Evolutionary conservation across 2,888 invertebrate species (phyloP), one percentile per base, ranked within the genome.

Genomic region (Ischnus inquisitorius): DNA sequence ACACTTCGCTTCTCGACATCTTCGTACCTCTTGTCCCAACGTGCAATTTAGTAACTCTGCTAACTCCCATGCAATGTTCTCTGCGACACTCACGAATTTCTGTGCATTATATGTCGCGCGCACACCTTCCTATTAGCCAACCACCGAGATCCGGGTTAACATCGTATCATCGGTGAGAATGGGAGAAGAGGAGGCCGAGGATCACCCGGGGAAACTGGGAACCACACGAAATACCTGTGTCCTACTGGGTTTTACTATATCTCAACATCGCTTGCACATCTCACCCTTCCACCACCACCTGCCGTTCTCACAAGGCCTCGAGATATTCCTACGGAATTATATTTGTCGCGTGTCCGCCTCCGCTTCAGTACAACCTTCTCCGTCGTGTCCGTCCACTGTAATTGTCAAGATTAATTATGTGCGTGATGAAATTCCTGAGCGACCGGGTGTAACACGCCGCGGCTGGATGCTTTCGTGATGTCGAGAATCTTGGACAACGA

Each of bases 341-440:
- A 91, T 89, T 90, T 88, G 89, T 88, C 88, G 87, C 79, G 76
- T 85, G 86, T 51, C 39, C 46, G 79, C 68, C 67, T 67, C 46
- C 25, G 22, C 14, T 67, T 8, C 43, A 16, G 51, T 16, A 39
- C 60, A 34, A 5, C 19, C 34, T 8, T 3, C 22, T 12, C 19
- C 51, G 0, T 54, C 67, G 57, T n/a, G n/a, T 43, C 62, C 62
- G 5, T 78, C 83, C 34, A 62, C 41, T 80, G 89, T 91, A 91
- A 91, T 90, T 91, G 90, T 88, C 88, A 87, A 92, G 91, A 92
- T 92, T 92, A 92, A 92, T 92, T 92, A 90, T 91, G 89, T 86
- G 88, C 89, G 86, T 91, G 91, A 92, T 92, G 92, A 92, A 92
- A 92, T 92, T 92, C 92, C 91, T 86, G 85, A 78, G 81, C 85